phyloP scores from a whole-genome alignment of 2,113 vertebrate genomes.

The Cyphomyrus discorhynchus region DNA sequence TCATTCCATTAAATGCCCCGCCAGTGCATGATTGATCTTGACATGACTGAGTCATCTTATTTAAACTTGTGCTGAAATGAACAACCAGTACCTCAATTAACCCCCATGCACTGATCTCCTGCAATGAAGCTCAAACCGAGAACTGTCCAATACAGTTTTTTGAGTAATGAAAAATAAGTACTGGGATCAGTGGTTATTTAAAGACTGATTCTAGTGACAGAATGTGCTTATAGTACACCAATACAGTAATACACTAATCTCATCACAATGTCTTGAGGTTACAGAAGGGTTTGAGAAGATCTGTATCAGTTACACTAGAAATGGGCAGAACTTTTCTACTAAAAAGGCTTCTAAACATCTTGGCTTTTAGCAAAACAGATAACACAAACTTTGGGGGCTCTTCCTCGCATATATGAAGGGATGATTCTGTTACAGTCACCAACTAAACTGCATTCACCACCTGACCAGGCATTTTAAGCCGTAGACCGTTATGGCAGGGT shows the following conservation, averaged over 20 bases:
- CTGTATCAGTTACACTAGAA: neutral
- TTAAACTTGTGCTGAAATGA: slow-evolving; percentile 39
- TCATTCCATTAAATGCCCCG: slow-evolving; percentile 47
- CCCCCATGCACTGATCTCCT: slow-evolving; percentile 11
- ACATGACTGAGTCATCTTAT: slow-evolving; percentile 29
- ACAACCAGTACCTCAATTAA: slow-evolving; percentile 30
- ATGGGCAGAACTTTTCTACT: neutral
- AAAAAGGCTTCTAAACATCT: neutral
- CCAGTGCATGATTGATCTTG: slow-evolving; percentile 42
- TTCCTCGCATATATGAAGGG: neutral
- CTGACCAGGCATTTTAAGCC: neutral
- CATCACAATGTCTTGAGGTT: neutral
- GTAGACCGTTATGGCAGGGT: neutral
- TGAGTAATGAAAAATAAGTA: slow-evolving; percentile 3
- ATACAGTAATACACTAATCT: neutral
- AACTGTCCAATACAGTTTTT: slow-evolving; percentile 10
- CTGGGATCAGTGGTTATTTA: slow-evolving; percentile 2
- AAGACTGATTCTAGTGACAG: neutral
- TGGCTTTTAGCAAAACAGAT: neutral
- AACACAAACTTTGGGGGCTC: neutral
- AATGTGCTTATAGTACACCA: neutral
- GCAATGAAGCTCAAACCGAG: slow-evolving; percentile 12
- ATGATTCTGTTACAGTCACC: neutral
- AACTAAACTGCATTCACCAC: neutral
- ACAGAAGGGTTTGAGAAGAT: neutral